A percentile compares a stretch with the other conserved stretches of the same genome.
Conservation (phyloP, 2,113 vertebrate species). For the Colistium nudipinnis region DNA sequence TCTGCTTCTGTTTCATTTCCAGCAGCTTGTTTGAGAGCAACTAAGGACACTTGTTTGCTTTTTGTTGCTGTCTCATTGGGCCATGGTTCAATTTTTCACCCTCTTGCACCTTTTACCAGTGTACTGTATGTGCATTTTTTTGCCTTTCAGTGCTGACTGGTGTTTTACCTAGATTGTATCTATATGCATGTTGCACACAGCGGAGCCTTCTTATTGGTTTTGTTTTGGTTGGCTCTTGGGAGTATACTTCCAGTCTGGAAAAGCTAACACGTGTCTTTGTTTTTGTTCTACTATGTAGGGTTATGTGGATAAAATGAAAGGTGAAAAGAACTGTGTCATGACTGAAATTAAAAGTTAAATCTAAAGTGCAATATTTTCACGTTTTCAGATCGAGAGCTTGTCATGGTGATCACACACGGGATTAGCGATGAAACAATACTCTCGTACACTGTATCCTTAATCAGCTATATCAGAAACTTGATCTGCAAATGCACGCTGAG, state of each 20-base stretch:
- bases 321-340: no score
- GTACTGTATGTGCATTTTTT: not conserved
- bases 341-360: no score
- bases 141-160: not conserved
- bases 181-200: not conserved
- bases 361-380: no score
- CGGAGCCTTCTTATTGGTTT: not conserved
- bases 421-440: not conserved
- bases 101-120: no score
- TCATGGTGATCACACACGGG: not conserved
- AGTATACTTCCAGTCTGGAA: not conserved
- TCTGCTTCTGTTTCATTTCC: no score
- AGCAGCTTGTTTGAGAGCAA: not conserved
- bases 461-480: not conserved
- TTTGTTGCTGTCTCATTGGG: not conserved
- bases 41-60: not conserved
- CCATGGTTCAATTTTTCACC: not conserved
- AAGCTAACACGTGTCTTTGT: not conserved
- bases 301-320: no score
- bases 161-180: not conserved
- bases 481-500: not conserved
- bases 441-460: no score
- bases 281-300: not conserved
- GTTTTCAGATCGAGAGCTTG: no score
- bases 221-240: not conserved